Evolutionary conservation across 2,113 vertebrate species (phyloP).

Genomic region (Parotia lawesii): DNA sequence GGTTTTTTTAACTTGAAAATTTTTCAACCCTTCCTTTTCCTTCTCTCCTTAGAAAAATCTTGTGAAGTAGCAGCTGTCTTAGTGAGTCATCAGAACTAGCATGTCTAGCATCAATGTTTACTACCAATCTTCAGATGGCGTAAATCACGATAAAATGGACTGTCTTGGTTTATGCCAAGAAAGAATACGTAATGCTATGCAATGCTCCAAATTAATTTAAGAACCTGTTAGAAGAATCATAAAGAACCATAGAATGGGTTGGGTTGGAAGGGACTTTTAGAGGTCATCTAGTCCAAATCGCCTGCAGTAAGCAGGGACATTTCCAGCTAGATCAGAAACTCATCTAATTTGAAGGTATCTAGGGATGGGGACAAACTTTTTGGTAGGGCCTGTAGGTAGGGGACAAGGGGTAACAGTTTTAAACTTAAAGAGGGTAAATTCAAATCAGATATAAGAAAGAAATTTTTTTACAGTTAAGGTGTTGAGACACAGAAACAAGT

Average conservation of each 20-base stretch:
- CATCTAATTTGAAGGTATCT: not conserved
- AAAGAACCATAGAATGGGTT: not conserved
- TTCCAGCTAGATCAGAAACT: not conserved
- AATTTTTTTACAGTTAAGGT: not conserved
- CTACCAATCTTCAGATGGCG: not conserved
- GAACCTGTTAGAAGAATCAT: not conserved
- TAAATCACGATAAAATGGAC: not conserved
- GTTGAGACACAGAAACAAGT: not conserved
- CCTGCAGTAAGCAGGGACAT: not conserved
- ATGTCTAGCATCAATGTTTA: not conserved
- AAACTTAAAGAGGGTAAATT: not conserved
- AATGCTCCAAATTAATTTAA: not conserved
- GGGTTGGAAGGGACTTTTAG: not conserved
- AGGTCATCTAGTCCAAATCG: not conserved
- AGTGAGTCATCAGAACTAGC: not conserved
- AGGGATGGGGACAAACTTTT: not conserved
- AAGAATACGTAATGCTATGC: not conserved
- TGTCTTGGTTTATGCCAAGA: not conserved
- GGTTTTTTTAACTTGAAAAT: not conserved
- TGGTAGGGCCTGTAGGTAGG: fast-evolving
- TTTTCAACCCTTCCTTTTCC: not conserved
- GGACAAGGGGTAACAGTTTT: not conserved
- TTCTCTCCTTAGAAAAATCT: not conserved
- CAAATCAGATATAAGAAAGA: not conserved
- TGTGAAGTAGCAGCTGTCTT: not conserved